Base-by-base conservation (phyloP, 1,140 invertebrate genomes). In the Lepidostoma basale region DNA sequence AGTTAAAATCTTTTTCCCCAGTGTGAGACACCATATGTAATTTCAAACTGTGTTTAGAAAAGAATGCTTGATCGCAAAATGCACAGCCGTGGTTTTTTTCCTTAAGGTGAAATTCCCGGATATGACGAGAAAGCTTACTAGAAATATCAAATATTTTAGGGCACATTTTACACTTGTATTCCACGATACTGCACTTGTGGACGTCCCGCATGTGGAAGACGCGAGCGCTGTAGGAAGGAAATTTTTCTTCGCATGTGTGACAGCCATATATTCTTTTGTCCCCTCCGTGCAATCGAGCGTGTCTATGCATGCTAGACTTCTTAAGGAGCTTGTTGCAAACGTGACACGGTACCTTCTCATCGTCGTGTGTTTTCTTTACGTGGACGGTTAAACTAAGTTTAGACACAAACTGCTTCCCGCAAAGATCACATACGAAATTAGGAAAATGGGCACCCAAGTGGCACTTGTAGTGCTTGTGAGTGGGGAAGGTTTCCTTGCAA, bases 11-110 rank as follows among this genome's bases (percentile, higher is more conserved):
- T 14, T 85, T 79, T 70, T 88, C 89, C 0, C 88, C 88, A 0
- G 87, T 88, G 71, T 90, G 88, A 1, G 85, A 87, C 64, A 89
- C 77, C 78, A 89, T 88, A 23, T 73, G 71, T 18, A 62, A 45
- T 23, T 63, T 59, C 18, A 69, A 44, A 14, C 42, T 25, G n/a
- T 56, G 44, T 33, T 60, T 69, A 9, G 56, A 47, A 28, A 67
- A 73, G 44, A 73, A 73, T 12, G 58, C 42, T 10, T 56, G 54
- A 10, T 58, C 63, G 25, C 71, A 73, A 9, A 64, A 33, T 1
- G 49, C 8, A 20, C 71, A 73, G 0, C 6, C 22, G 22, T 66
- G 59, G 3, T 70, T 73, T 14, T 56, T 26, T 44, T 69, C 71
- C 45, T 70, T 63, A n/a, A 67, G 47, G 47, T 72, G 70, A 45